Percentiles rank a stretch among this genome's conserved stretches.
phyloP scores from a whole-genome alignment of 2,797 vertebrate species.

The Borostomias antarcticus region DNA sequence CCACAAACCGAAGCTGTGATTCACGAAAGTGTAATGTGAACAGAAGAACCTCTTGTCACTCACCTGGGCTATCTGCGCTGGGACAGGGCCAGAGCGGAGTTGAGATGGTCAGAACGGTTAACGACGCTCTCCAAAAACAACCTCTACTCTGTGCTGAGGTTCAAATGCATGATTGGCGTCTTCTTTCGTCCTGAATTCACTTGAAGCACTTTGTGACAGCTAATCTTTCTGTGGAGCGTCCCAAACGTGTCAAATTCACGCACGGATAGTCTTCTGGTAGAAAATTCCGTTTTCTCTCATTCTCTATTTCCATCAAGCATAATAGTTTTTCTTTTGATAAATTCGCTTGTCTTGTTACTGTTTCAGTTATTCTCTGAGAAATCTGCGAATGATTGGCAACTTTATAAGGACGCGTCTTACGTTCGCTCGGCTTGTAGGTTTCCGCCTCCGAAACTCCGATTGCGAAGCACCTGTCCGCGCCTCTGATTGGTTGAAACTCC shows the following conservation, averaged over 20 bases:
- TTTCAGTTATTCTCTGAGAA: neutral
- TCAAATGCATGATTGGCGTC: slow-evolving; percentile 22
- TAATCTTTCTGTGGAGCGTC: slow-evolving; percentile 34
- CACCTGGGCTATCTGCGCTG: slow-evolving; percentile 47
- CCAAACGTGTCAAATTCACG: slow-evolving; percentile 49
- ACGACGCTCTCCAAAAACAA: neutral
- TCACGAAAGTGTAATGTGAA: slow-evolving; percentile 50
- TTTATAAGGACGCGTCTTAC: slow-evolving; percentile 54
- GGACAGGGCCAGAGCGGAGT: slow-evolving; percentile 9
- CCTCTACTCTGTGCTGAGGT: neutral
- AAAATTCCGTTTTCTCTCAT: neutral
- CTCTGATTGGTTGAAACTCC: neutral
- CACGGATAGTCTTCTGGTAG: slow-evolving; percentile 26
- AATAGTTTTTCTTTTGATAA: neutral
- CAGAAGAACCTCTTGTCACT: slow-evolving; percentile 28
- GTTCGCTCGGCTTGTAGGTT: slow-evolving; percentile 59
- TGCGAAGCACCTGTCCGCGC: slow-evolving; percentile 48
- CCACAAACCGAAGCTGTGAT: slow-evolving; percentile 43
- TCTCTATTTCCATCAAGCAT: neutral
- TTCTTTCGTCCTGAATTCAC: neutral
- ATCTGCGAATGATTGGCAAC: slow-evolving; percentile 22
- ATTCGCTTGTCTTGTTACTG: neutral
- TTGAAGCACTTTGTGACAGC: slow-evolving; percentile 21
- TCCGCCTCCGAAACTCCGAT: slow-evolving; percentile 76
- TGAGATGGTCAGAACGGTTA: neutral